Conservation (phyloP, 2,113 vertebrate genomes). For the Nothoprocta pentlandii region DNA sequence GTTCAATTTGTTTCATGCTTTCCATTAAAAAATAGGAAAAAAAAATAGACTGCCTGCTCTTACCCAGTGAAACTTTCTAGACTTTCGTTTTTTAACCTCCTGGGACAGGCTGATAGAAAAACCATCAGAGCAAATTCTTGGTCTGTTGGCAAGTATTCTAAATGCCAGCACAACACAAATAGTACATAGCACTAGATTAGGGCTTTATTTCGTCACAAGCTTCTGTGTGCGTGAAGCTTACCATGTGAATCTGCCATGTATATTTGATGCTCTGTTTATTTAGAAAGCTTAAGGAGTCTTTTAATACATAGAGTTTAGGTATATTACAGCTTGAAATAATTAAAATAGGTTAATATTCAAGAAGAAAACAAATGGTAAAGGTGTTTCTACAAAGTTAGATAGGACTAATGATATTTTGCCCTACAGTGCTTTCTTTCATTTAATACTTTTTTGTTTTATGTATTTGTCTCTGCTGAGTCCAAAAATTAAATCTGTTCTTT, state of each 20-base stretch:
- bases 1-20: neutral
- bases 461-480: neutral
- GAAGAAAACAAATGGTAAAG: neutral
- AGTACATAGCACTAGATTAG: neutral
- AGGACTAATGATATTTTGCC: neutral
- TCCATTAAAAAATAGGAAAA: neutral
- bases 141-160: neutral
- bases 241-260: neutral
- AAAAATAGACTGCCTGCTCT: neutral
- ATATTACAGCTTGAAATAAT: neutral
- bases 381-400: neutral
- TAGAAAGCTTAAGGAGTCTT: neutral
- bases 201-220: neutral
- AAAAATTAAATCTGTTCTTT: slow-evolving; percentile 27
- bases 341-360: neutral
- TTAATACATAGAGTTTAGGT: neutral
- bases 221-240: neutral
- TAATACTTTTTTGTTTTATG: neutral
- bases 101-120: neutral
- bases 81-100: neutral
- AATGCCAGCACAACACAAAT: neutral
- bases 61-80: neutral
- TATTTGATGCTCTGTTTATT: neutral
- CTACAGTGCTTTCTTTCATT: neutral
- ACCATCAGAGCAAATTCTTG: neutral